Percentiles rank a stretch among this genome's conserved stretches.
Evolutionary conservation across 2,797 vertebrate species (phyloP).

Genomic region (Epinephelus malabaricus): DNA sequence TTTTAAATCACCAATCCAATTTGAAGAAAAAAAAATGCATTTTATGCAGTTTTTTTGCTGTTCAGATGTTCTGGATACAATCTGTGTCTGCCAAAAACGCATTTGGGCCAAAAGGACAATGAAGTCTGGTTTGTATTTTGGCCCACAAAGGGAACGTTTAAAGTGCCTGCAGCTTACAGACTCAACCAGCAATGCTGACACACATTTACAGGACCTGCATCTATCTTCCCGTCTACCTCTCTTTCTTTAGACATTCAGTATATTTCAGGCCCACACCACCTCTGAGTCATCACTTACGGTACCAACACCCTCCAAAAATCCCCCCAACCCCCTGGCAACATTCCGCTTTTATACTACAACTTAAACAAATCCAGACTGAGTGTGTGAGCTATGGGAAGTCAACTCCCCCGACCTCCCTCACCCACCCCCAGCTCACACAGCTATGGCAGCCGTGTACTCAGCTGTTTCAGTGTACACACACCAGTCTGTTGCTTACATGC

Average conservation of each 20-base stretch:
- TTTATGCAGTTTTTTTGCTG: no score
- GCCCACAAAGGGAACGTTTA: background rate
- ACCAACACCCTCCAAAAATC: constrained; percentile 38
- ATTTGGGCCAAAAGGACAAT: background rate
- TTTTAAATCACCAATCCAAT: no score
- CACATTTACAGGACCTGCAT: background rate
- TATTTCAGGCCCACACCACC: constrained; percentile 36
- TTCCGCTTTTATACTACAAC: constrained; percentile 42
- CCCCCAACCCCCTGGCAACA: constrained; percentile 23
- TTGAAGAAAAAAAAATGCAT: no score
- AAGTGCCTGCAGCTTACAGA: background rate
- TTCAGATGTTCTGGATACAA: no score
- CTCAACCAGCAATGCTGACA: background rate
- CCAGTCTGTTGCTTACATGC: constrained; percentile 52
- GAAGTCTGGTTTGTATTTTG: constrained; percentile 13
- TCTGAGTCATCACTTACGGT: constrained; percentile 65
- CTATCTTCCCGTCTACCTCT: constrained; percentile 4
- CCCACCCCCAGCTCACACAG: constrained; percentile 40
- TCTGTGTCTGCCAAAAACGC: no score
- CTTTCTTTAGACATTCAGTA: constrained; percentile 6
- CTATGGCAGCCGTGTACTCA: constrained; percentile 69
- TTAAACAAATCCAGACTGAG: constrained; percentile 69
- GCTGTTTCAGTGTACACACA: constrained; percentile 71
- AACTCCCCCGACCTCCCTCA: background rate
- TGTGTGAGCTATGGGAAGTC: constrained; percentile 41